Percentiles rank a stretch among this genome's conserved stretches.
Evolutionary conservation across 2,797 vertebrate species (phyloP).

Genomic region (Scolopax bukidnonensis): DNA sequence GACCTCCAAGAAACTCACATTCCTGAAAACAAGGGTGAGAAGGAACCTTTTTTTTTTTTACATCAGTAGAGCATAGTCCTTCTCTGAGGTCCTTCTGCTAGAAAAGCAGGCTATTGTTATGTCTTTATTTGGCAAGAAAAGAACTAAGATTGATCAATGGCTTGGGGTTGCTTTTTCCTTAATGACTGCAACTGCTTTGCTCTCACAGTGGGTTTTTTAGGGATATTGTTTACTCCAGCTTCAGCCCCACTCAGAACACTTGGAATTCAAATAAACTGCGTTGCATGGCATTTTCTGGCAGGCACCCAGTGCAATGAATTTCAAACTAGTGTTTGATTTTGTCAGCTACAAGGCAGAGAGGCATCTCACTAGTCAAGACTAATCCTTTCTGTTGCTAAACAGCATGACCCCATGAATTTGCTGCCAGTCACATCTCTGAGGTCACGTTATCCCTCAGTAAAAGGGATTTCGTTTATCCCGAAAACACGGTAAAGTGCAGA

Average conservation of each 20-base stretch:
- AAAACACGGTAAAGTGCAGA: not conserved
- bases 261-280: constrained; percentile 47
- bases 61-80: not conserved
- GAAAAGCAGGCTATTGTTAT: not conserved
- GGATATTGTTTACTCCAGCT: constrained; percentile 44
- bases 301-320: constrained; percentile 16
- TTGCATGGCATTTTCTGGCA: constrained; percentile 45
- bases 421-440: not conserved
- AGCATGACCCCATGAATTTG: not conserved
- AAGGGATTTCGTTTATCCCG: not conserved
- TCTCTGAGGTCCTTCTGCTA: not conserved
- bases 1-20: not conserved
- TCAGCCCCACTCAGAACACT: not conserved
- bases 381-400: constrained; percentile 21
- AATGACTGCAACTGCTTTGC: constrained; percentile 7
- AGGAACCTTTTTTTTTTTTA: not conserved
- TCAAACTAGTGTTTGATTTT: constrained; percentile 47
- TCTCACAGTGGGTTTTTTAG: not conserved
- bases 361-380: constrained; percentile 32
- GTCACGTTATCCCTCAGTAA: not conserved
- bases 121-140: not conserved
- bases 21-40: not conserved
- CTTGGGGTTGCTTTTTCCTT: constrained; percentile 12
- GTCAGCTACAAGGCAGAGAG: constrained; percentile 29
- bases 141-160: not conserved